Evolutionary conservation across 2,113 vertebrate genomes (phyloP).

Genomic region (Laticauda colubrina): DNA sequence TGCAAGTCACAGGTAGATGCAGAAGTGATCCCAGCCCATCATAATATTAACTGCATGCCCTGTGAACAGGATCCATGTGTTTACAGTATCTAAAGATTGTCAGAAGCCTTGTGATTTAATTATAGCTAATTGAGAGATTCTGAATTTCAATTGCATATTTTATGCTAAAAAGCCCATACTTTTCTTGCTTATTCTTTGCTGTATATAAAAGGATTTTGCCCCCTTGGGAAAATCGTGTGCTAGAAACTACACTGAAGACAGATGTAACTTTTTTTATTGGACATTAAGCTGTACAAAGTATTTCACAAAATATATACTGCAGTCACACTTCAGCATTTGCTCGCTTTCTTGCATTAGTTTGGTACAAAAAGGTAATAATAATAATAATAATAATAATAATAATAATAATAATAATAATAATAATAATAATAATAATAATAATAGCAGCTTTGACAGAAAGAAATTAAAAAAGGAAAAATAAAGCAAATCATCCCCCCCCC

Average conservation of each 20-base stretch:
- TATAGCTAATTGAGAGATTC: conserved; percentile 55
- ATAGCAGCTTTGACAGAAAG: conserved; percentile 70
- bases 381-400: conserved; percentile 71
- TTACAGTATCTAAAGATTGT: background rate
- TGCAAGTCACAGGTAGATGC: background rate
- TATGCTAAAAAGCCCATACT: background rate
- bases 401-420: conserved; percentile 72
- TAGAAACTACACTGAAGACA: conserved; percentile 84
- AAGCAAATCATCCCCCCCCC: conserved; percentile 35
- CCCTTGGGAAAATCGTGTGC: conserved; percentile 68
- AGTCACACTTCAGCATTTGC: conserved; percentile 77
- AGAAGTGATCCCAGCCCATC: background rate
- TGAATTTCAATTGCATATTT: conserved; percentile 49
- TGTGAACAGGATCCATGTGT: background rate
- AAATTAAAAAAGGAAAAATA: conserved; percentile 50
- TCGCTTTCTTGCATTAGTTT: conserved; percentile 74
- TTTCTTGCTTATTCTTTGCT: conserved; percentile 63
- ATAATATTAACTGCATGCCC: background rate
- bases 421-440: conserved; percentile 73
- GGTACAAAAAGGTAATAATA: conserved; percentile 77
- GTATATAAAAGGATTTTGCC: conserved; percentile 56
- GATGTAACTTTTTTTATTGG: conserved; percentile 85
- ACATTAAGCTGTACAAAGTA: conserved; percentile 84
- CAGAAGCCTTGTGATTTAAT: conserved; percentile 33
- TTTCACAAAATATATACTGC: conserved; percentile 80